Percentiles rank a stretch among this genome's conserved stretches.
These are phyloP conservation scores for Botia kubotai DNA, from an alignment of 2,797 vertebrate genomes.

Conservation along the genomic window DNA sequence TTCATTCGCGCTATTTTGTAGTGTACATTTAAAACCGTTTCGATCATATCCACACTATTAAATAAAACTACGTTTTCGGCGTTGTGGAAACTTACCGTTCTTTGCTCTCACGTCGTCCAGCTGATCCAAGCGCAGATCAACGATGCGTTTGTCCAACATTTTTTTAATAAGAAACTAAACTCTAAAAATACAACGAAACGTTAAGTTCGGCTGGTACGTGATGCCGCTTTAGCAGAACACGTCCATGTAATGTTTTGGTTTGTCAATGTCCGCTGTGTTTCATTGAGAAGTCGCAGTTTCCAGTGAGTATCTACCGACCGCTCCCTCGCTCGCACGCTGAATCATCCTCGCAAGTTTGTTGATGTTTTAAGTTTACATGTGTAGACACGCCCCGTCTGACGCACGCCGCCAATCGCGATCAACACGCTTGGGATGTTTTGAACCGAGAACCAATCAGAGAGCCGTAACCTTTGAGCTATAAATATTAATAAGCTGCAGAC, in stretches of 20 bases:
- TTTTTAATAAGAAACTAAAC: constrained; percentile 26
- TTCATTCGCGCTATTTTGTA: not conserved
- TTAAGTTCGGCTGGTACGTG: not conserved
- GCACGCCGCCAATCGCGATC: constrained; percentile 56
- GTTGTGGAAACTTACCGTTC: constrained; percentile 60
- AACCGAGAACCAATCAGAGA: constrained; percentile 64
- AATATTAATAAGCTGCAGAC: constrained; percentile 52
- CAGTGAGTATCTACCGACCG: not conserved
- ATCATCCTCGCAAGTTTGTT: constrained; percentile 44
- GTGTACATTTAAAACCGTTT: not conserved
- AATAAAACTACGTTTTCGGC: not conserved
- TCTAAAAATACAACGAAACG: not conserved
- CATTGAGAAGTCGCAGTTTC: not conserved
- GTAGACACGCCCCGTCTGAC: constrained; percentile 53
- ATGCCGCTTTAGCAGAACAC: constrained; percentile 12
- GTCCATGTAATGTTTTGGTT: constrained; percentile 28
- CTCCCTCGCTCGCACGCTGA: not conserved
- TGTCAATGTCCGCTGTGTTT: not conserved
- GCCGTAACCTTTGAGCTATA: not conserved
- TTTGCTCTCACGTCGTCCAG: constrained; percentile 60
- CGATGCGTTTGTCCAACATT: constrained; percentile 67
- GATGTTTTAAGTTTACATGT: constrained; percentile 62
- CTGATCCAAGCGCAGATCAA: constrained; percentile 62
- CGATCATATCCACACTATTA: not conserved
- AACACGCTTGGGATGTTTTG: constrained; percentile 65